These are phyloP conservation scores for Eolophus roseicapilla DNA, from an alignment of 2,113 vertebrate genomes.

Conservation along the genomic window DNA sequence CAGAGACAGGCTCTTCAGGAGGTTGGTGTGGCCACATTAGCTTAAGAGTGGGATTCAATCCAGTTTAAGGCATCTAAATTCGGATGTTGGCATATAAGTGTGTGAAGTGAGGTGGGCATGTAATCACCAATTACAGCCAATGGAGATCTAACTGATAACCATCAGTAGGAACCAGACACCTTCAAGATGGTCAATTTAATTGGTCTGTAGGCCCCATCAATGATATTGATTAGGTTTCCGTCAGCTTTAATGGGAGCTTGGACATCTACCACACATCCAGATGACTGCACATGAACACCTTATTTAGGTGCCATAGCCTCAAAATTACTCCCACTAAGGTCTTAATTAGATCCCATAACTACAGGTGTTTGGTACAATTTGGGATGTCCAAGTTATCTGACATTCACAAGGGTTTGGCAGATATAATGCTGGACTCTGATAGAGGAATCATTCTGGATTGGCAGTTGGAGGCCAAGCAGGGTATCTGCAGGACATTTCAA, in stretches of 20 bases:
- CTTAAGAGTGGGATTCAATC: not conserved
- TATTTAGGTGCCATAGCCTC: not conserved
- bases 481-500: not conserved
- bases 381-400: not conserved
- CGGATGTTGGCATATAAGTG: not conserved
- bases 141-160: not conserved
- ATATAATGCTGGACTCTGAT: not conserved
- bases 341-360: not conserved
- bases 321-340: not conserved
- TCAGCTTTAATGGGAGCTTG: not conserved
- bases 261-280: not conserved
- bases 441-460: not conserved
- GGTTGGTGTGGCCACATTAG: not conserved
- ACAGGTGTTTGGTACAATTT: not conserved
- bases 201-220: not conserved
- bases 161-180: not conserved
- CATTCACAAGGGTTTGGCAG: not conserved
- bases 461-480: not conserved
- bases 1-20: not conserved
- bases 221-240: not conserved
- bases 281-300: fast-evolving
- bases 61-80: not conserved
- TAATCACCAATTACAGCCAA: not conserved
- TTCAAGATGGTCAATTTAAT: not conserved
- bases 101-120: not conserved